These are phyloP conservation scores for Pollenia amentaria DNA, from an alignment of 2,888 invertebrate species.

Conservation along the genomic window DNA sequence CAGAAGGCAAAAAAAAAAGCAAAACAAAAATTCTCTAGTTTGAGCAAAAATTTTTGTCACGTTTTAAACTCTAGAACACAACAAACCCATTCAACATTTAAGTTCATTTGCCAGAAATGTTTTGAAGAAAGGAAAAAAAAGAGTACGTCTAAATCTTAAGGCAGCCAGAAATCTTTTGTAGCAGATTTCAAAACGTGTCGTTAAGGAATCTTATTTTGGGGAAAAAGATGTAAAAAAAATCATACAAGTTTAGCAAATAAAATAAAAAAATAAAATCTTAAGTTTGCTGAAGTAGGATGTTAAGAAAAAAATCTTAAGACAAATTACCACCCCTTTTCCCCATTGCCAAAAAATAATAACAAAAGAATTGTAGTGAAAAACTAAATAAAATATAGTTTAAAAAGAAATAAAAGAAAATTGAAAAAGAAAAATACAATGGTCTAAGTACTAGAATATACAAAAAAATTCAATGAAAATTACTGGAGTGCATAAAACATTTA, in stretches of 20 bases:
- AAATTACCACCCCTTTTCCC: slow-evolving; percentile 6
- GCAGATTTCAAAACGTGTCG: slow-evolving; percentile 65
- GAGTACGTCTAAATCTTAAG: neutral
- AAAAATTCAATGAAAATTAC: slow-evolving; percentile 61
- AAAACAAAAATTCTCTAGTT: slow-evolving; percentile 27
- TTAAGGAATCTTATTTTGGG: slow-evolving; percentile 53
- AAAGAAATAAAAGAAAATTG: slow-evolving; percentile 18
- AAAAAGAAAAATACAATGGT: slow-evolving; percentile 3
- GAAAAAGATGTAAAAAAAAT: slow-evolving; percentile 20
- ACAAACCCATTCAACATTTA: slow-evolving; percentile 27
- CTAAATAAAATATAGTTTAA: slow-evolving; percentile 13
- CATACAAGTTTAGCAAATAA: neutral
- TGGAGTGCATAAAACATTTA: slow-evolving; percentile 56
- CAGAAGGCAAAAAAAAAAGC: slow-evolving; percentile 34
- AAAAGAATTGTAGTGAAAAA: neutral
- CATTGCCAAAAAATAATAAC: neutral
- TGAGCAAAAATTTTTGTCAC: slow-evolving; percentile 68
- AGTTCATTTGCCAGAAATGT: slow-evolving; percentile 39
- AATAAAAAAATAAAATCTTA: slow-evolving; percentile 38
- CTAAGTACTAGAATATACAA: neutral
- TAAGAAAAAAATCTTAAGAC: slow-evolving; percentile 1
- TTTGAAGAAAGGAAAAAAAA: neutral
- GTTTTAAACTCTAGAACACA: slow-evolving; percentile 55
- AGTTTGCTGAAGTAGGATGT: slow-evolving; percentile 8
- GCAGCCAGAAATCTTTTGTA: slow-evolving; percentile 45